Percentiles rank a stretch among this genome's conserved stretches.
phyloP scores from a whole-genome alignment of 2,888 invertebrate genomes.

The Yponomeuta evonymella region DNA sequence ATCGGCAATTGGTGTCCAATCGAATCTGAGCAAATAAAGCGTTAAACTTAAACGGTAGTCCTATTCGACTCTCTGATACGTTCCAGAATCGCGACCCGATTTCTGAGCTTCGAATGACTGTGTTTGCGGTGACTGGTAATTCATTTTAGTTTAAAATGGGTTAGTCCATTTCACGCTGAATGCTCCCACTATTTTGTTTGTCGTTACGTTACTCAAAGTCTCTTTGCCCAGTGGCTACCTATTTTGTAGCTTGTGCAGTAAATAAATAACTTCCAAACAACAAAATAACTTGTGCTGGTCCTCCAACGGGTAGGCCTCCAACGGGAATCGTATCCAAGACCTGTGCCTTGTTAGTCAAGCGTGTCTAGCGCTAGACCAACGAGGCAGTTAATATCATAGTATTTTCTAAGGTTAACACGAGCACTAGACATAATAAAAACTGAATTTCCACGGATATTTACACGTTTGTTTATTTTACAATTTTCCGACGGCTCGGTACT shows the following conservation, averaged over 20 bases:
- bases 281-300: no score
- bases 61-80: slow-evolving; percentile 33
- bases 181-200: slow-evolving; percentile 33
- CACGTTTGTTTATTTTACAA: no score
- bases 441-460: no score
- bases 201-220: slow-evolving; percentile 12
- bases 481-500: no score
- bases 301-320: no score
- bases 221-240: not conserved
- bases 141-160: slow-evolving; percentile 72
- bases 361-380: no score
- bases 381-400: no score
- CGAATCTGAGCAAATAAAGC: not conserved
- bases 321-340: no score
- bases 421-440: no score
- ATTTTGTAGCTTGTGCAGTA: not conserved
- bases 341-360: no score
- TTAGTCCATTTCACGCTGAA: slow-evolving; percentile 69
- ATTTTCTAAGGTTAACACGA: no score
- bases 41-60: slow-evolving; percentile 22
- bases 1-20: not conserved
- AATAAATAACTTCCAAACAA: no score
- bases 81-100: slow-evolving; percentile 52
- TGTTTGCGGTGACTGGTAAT: slow-evolving; percentile 54
- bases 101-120: not conserved